Evolutionary conservation across 1,140 invertebrate species (phyloP), one percentile per base, ranked within the genome.

Genomic region (Pygmarrhopalites habei): DNA sequence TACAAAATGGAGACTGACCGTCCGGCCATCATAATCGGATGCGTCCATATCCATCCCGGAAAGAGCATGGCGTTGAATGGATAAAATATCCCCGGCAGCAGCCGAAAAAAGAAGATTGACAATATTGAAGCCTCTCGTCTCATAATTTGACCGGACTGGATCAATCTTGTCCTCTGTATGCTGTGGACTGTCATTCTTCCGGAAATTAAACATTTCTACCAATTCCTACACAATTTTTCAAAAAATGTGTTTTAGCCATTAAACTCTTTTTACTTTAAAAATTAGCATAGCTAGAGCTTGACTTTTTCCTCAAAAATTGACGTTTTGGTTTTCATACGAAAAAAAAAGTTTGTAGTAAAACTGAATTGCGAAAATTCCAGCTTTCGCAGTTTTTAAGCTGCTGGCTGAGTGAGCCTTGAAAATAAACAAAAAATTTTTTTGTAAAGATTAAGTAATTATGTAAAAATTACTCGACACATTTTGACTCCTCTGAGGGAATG

Each of bases 121-220:
- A 67, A 97, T 92, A 65, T 89, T 90, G 17, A 93, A 79, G 2
- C 90, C 91, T 74, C 92, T 92, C 0, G 89, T 88, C 76, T 95
- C 93, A 73, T 90, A 92, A 72, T 90, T 89, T 75, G 91, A 87
- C 58, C 90, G 82, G 66, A 94, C 82, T 0, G 93, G 93, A 76
- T 96, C 93, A 73, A 89, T 87, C 74, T 97, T 97, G 73, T 92
- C 88, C 5, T 87, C 86, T 4, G 90, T 88, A 73, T 96, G 92
- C 68, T 87, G 86, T 41, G 98, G 79, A 76, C 95, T 96, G 73
- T 98, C 95, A 73, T 95, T 98, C 71, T 95, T 89, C 78, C 98
- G 95, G 76, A 98, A 98, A 73, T 96, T 97, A 75, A 95, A 98
- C 57, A 85, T 83, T 39, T 82, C 79, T 2, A 97, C 89, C 47